Conservation (phyloP, 1,140 invertebrate species). For the Trichonephila inaurata region DNA sequence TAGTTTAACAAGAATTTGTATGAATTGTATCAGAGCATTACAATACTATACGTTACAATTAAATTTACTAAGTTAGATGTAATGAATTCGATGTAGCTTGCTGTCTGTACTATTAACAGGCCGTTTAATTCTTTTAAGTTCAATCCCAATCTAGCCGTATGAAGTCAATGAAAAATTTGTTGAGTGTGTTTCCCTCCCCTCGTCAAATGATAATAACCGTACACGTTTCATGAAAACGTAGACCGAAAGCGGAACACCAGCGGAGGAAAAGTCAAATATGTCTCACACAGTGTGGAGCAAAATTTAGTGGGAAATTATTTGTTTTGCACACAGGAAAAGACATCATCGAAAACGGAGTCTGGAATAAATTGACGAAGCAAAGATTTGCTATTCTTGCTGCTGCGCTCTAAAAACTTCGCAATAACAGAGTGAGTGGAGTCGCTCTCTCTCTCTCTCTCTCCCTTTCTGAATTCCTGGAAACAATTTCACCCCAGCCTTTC, state of each 20-base stretch:
- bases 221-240: constrained; percentile 10
- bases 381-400: constrained; percentile 75
- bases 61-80: neutral
- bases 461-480: constrained; percentile 56
- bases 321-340: constrained; percentile 64
- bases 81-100: neutral
- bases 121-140: neutral
- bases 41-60: neutral
- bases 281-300: constrained; percentile 41
- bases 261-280: constrained; percentile 60
- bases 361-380: constrained; percentile 72
- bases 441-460: neutral
- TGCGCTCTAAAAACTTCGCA: constrained; percentile 75
- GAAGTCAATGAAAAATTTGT: neutral
- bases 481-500: constrained; percentile 66
- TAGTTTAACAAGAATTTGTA: neutral
- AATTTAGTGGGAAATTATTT: constrained; percentile 72
- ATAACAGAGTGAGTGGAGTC: constrained; percentile 52
- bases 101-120: neutral
- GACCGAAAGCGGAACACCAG: constrained; percentile 8
- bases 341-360: constrained; percentile 50
- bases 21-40: neutral
- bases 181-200: too few relatives aligned
- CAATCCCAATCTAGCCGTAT: neutral
- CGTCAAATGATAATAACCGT: constrained; percentile 3